A percentile compares a stretch with the other conserved stretches of the same genome.
Conservation (phyloP, 2,113 vertebrate species). For the Nestor notabilis region DNA sequence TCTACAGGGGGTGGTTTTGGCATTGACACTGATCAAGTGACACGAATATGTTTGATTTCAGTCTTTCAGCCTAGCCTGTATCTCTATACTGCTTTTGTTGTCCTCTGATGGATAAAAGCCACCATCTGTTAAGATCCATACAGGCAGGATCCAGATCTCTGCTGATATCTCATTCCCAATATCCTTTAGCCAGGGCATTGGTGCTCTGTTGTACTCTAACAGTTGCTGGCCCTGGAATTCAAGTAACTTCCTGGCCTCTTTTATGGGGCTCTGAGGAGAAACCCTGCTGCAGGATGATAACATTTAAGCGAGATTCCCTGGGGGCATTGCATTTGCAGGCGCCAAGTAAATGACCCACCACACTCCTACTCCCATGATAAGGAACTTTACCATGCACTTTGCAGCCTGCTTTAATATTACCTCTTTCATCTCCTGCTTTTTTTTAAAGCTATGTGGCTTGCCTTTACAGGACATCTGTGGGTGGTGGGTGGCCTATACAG, state of each 20-base stretch:
- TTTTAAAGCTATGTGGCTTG: neutral
- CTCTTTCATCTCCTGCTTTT: neutral
- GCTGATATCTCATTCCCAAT: neutral
- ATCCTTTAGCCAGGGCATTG: neutral
- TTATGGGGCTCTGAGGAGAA: conserved; percentile 10
- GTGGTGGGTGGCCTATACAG: neutral
- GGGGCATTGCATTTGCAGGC: neutral
- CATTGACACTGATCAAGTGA: neutral
- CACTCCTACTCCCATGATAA: neutral
- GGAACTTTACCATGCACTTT: neutral
- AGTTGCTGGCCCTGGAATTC: neutral
- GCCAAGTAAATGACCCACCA: conserved; percentile 3
- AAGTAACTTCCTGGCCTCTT: neutral
- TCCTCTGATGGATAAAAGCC: neutral
- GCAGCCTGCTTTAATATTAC: neutral
- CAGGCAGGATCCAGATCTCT: neutral
- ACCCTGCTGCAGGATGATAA: neutral
- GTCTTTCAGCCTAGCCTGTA: neutral
- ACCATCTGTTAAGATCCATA: neutral
- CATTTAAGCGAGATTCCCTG: neutral
- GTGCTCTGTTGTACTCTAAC: neutral
- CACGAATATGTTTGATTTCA: neutral
- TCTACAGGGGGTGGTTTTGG: neutral
- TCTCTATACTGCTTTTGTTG: neutral
- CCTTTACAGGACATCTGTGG: neutral